phyloP scores from a whole-genome alignment of 2,113 vertebrate species.

The Eurystomus gularis region DNA sequence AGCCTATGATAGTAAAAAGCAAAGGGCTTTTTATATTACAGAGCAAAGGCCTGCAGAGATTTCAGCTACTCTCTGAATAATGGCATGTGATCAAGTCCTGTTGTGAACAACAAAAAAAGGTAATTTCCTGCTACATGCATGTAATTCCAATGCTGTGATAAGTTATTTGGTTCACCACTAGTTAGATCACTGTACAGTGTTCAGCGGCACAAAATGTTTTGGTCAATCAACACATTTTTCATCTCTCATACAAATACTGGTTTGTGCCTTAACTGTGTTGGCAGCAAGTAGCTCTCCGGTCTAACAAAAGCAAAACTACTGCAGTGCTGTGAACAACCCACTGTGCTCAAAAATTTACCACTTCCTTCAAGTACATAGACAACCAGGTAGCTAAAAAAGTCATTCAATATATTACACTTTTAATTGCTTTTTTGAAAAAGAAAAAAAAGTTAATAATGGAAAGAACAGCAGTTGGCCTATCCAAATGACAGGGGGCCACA shows the following conservation, averaged over 20 bases:
- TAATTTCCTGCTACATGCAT: slow-evolving; percentile 36
- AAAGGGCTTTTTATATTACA: slow-evolving; percentile 55
- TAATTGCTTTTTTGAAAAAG: neutral
- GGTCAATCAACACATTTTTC: slow-evolving; percentile 30
- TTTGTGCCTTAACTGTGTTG: neutral
- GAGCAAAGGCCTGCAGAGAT: slow-evolving; percentile 55
- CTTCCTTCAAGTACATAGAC: slow-evolving; percentile 26
- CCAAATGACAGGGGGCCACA: neutral
- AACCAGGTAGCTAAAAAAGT: neutral
- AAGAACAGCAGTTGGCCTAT: neutral
- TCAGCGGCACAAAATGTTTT: slow-evolving; percentile 27
- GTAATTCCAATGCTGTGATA: slow-evolving; percentile 43
- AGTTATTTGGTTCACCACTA: neutral
- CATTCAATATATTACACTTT: neutral
- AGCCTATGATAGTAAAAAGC: slow-evolving; percentile 36
- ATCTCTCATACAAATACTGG: neutral
- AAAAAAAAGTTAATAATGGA: neutral
- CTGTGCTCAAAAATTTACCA: slow-evolving; percentile 25
- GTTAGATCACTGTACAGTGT: neutral
- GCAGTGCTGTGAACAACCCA: neutral
- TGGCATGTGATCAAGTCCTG: slow-evolving; percentile 63
- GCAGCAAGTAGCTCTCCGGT: neutral
- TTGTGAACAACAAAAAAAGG: slow-evolving; percentile 20
- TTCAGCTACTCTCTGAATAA: slow-evolving; percentile 55
- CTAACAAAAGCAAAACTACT: slow-evolving; percentile 31